Conservation (phyloP, 2,888 invertebrate genomes). For the Lasioglossum oenotherae region DNA sequence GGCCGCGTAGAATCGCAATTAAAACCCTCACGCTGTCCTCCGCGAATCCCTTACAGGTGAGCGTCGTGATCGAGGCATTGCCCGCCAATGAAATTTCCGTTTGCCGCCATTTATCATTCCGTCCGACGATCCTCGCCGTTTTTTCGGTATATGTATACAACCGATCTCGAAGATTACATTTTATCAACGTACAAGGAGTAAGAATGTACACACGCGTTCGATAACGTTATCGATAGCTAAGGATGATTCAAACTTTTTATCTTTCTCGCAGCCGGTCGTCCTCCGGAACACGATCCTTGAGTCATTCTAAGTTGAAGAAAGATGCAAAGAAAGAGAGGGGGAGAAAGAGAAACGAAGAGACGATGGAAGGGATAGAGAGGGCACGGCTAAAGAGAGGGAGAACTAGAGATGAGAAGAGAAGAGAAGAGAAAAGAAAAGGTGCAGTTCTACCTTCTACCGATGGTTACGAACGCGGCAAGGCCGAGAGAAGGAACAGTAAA, state of each 20-base stretch:
- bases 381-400: slow-evolving; percentile 27
- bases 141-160: not conserved
- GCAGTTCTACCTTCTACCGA: slow-evolving; percentile 58
- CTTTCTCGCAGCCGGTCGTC: slow-evolving; percentile 53
- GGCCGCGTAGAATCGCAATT: slow-evolving; percentile 19
- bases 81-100: slow-evolving; percentile 2
- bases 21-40: not conserved
- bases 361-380: slow-evolving; percentile 43
- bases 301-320: slow-evolving; percentile 51
- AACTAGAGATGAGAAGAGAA: slow-evolving; percentile 48
- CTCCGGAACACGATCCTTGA: slow-evolving; percentile 68
- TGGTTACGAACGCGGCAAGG: slow-evolving; percentile 74
- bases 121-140: not conserved
- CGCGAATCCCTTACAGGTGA: not conserved
- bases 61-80: not conserved
- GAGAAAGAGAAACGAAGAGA: slow-evolving; percentile 26
- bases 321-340: slow-evolving; percentile 38
- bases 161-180: not conserved
- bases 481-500: slow-evolving; percentile 81
- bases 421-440: slow-evolving; percentile 64
- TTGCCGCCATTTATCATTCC: not conserved
- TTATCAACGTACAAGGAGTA: not conserved
- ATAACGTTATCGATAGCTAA: slow-evolving; percentile 12
- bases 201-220: not conserved
- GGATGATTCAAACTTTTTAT: slow-evolving; percentile 39